Conservation (phyloP, 2,113 vertebrate species). For the Ceyx margarethae region DNA sequence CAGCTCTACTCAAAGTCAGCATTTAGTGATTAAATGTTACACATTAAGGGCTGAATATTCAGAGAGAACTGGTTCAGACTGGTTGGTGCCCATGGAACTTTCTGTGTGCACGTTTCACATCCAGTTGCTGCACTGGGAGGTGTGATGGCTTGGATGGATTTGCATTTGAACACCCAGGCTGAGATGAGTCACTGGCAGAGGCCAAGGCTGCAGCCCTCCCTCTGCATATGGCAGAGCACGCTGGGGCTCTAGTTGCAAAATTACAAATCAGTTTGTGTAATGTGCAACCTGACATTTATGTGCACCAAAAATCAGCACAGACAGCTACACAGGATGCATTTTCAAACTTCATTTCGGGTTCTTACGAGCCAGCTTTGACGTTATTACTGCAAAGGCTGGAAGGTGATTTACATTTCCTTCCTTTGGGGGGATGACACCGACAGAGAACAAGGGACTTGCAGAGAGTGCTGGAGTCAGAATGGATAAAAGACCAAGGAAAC, state of each 20-base stretch:
- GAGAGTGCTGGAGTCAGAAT: neutral
- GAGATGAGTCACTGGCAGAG: neutral
- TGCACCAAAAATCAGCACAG: neutral
- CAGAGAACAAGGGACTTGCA: neutral
- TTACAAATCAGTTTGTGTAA: neutral
- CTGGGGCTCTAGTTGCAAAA: neutral
- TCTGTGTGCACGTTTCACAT: neutral
- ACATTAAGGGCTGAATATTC: neutral
- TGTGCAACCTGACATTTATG: accelerated
- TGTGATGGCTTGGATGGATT: neutral
- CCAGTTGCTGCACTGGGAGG: neutral
- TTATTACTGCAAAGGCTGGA: neutral
- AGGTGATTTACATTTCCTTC: neutral
- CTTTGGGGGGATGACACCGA: neutral
- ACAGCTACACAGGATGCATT: neutral
- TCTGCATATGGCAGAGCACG: neutral
- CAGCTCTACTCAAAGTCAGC: neutral
- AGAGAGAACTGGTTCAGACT: neutral
- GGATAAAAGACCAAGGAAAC: neutral
- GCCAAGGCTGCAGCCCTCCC: neutral
- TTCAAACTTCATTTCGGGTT: neutral
- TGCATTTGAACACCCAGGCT: neutral
- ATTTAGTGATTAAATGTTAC: neutral
- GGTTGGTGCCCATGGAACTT: accelerated
- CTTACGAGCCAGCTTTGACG: neutral